These are phyloP conservation scores for Probosciger aterrimus DNA, from an alignment of 2,113 vertebrate genomes.

Conservation along the genomic window DNA sequence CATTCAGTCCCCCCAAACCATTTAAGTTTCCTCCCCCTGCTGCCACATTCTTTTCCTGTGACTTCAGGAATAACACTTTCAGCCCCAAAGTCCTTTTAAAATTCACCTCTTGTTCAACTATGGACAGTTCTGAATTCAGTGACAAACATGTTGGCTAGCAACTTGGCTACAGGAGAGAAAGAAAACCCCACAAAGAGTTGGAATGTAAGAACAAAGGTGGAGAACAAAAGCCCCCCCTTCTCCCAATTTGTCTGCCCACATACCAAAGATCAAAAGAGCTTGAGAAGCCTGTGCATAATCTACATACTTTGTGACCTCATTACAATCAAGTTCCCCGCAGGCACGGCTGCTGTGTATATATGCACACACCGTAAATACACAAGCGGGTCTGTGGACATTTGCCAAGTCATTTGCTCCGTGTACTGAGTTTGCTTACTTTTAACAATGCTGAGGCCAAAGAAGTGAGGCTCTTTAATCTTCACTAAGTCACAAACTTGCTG, in stretches of 20 bases:
- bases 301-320: slow-evolving; percentile 52
- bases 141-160: neutral
- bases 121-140: neutral
- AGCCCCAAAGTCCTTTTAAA: neutral
- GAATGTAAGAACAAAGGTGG: slow-evolving; percentile 23
- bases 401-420: slow-evolving; percentile 41
- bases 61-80: slow-evolving; percentile 15
- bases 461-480: slow-evolving; percentile 83
- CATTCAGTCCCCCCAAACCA: neutral
- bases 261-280: slow-evolving; percentile 56
- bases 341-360: slow-evolving; percentile 27
- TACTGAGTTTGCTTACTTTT: slow-evolving; percentile 77
- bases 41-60: neutral
- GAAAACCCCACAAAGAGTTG: slow-evolving; percentile 1
- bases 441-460: slow-evolving; percentile 89
- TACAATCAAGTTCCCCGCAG: slow-evolving; percentile 34
- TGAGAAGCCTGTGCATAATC: slow-evolving; percentile 43
- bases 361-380: slow-evolving; percentile 58
- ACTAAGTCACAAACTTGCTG: slow-evolving; percentile 77
- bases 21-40: neutral
- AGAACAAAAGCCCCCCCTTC: slow-evolving; percentile 38
- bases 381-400: neutral
- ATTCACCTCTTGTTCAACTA: neutral
- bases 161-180: neutral
- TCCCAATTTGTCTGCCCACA: slow-evolving; percentile 51